phyloP scores from a whole-genome alignment of 2,888 invertebrate species.

The Xestia rhomboidea region DNA sequence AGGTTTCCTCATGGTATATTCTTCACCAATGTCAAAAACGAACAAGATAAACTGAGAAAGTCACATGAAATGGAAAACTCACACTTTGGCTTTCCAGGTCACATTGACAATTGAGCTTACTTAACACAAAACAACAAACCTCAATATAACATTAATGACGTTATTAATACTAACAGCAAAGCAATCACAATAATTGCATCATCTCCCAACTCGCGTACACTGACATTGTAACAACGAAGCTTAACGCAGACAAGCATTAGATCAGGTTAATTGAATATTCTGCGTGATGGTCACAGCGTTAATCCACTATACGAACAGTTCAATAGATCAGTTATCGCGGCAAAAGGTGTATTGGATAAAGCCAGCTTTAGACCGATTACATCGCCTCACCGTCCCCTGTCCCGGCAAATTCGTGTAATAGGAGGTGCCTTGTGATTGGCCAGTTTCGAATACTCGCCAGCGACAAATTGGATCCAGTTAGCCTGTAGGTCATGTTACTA shows the following conservation, averaged over 20 bases:
- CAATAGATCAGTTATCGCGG: constrained; percentile 79
- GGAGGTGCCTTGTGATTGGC: constrained; percentile 84
- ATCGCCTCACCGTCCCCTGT: constrained; percentile 75
- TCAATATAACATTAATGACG: neutral
- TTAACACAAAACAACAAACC: neutral
- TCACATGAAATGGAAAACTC: neutral
- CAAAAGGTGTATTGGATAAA: constrained; percentile 84
- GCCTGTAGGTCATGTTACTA: constrained; percentile 79
- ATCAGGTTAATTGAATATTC: constrained; percentile 60
- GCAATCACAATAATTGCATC: constrained; percentile 22
- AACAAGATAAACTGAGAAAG: neutral
- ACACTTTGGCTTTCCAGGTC: neutral
- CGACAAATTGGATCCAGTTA: constrained; percentile 87
- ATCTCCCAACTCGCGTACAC: neutral
- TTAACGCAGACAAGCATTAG: constrained; percentile 25
- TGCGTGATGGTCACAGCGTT: constrained; percentile 51
- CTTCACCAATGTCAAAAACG: neutral
- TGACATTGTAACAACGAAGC: constrained; percentile 21
- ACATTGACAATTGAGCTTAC: neutral
- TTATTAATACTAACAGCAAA: constrained; percentile 9
- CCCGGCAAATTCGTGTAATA: constrained; percentile 81
- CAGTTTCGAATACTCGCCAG: constrained; percentile 83
- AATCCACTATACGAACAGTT: constrained; percentile 64
- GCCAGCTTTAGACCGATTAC: constrained; percentile 83
- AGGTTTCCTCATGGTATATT: neutral